Conservation (phyloP, 2,113 vertebrate species). For the cattle (Bos taurus) region ARS-UCD2.0 NC_037337.1:101533001-101533500, state of each 20-base stretch:
- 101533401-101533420: background rate
- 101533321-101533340: background rate
- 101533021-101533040: background rate
- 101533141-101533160: background rate
- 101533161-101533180: accelerated
- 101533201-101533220: background rate
- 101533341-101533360: background rate
- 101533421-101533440: background rate
- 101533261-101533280: background rate
- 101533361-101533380: background rate
- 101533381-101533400: background rate
- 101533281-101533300: background rate
- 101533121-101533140: background rate
- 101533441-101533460: background rate
- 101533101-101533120: background rate
- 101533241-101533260: background rate
- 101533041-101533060: background rate
- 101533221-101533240: background rate
- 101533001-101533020: background rate
- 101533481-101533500: background rate
- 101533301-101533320: background rate
- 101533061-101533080: background rate
- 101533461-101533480: background rate
- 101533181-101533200: background rate
- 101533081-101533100: background rate